A percentile compares a stretch with the other conserved stretches of the same genome.
phyloP scores from a whole-genome alignment of 2,888 invertebrate genomes.

The Machimus rusticus region DNA sequence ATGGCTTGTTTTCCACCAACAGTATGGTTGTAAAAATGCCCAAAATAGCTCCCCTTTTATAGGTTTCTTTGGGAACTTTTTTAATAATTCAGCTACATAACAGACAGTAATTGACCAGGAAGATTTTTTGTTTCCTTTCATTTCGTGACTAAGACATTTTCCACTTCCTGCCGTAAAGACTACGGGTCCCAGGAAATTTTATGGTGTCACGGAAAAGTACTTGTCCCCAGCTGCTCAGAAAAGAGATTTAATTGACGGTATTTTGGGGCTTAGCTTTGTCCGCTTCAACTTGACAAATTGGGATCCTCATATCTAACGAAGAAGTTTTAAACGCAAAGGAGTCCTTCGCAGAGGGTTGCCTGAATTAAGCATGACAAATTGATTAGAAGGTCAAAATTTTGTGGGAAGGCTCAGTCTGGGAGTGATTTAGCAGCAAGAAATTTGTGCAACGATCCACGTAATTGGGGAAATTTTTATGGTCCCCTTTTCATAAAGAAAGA shows the following conservation, averaged over 20 bases:
- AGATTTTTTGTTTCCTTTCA: not conserved
- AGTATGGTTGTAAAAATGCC: not conserved
- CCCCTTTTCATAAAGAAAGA: not conserved
- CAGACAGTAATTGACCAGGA: not conserved
- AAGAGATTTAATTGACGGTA: constrained; percentile 17
- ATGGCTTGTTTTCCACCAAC: not conserved
- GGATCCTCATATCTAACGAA: not conserved
- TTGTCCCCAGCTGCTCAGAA: constrained; percentile 11
- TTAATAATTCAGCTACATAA: not conserved
- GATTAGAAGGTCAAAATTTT: constrained; percentile 14
- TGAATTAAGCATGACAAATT: constrained; percentile 39
- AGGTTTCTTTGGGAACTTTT: not conserved
- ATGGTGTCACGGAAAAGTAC: not conserved
- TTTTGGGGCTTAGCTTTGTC: not conserved
- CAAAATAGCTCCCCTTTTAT: not conserved
- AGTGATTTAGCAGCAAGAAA: not conserved
- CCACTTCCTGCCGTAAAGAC: not conserved
- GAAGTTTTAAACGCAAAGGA: constrained; percentile 1
- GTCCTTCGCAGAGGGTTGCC: constrained; percentile 10
- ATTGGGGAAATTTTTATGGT: constrained; percentile 1
- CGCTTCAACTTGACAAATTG: constrained; percentile 15
- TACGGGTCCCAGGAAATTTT: not conserved
- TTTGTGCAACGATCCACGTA: constrained; percentile 2
- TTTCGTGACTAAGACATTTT: not conserved
- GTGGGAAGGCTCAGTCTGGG: not conserved